Base-by-base conservation (phyloP, 2,113 vertebrate species). In the Clinocottus analis region DNA sequence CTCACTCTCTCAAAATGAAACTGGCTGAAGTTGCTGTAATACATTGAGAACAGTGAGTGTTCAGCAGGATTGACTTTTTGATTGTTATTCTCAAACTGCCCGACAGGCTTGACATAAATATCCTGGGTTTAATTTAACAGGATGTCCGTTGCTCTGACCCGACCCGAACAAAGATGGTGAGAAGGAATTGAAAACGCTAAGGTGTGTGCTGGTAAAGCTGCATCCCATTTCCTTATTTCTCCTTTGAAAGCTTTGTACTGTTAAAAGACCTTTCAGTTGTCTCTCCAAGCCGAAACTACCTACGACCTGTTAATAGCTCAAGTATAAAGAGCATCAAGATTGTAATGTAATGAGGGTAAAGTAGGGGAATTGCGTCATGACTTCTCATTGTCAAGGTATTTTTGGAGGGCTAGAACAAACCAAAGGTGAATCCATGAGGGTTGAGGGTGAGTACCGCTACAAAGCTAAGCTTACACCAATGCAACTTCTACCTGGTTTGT, bases 71-170 rank as follows among this genome's bases (percentile, higher is more conserved):
- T 62, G 55, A 70, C 12, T 27, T 27, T 7, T 39, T 63, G 25
- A 37, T 17, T 51, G 29, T 2, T 39, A 14, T 31, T 47, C 53
- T 31, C 33, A 62, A 69, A 70, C 41, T 74, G 51, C 33, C 21
- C 37, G 23, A 47, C 7, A 33, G 7, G 41, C 12, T 71, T 29
- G 59, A 53, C 41, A 51, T 55, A 25, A 35, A 49, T 25, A 35
- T 58, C 12, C 58, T 58, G 8, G 35, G 43, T 25, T 71, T 14
- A 8, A 47, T 67, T 65, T 27, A 61, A 53, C 49, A 75, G 71
- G 49, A 64, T 53, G 43, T 35, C n/a, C 21, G 53, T 55, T 61
- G 25, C n/a, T 66, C 27, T 67, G 62, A 53, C 37, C 68, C 1
- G 17, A 19, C 21, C 41, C 13, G 17, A 21, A 45, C 25, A 35